A percentile compares a stretch with the other conserved stretches of the same genome.
Conservation (phyloP, 2,888 invertebrate species). For the Dynastes hyllus region DNA sequence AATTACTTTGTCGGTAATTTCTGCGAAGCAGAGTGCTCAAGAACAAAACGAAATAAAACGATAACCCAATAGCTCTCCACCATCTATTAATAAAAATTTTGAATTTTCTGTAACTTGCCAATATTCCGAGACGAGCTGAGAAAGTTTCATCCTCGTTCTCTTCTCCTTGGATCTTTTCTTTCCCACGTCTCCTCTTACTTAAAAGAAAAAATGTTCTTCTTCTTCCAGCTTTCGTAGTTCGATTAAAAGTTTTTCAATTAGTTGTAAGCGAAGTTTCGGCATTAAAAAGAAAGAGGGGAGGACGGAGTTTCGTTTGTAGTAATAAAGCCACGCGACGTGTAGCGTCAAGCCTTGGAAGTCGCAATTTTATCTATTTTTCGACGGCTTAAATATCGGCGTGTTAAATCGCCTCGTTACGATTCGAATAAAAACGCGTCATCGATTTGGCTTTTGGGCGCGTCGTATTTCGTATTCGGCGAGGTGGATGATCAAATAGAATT, state of each 20-base stretch:
- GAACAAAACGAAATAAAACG: neutral
- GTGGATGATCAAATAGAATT: too few species aligned
- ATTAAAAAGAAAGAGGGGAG: conserved; percentile 39
- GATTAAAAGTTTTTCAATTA: conserved; percentile 58
- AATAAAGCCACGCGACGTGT: too few species aligned
- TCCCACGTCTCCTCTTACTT: neutral
- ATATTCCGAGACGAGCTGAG: conserved; percentile 12
- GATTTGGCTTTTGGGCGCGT: too few species aligned
- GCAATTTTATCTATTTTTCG: too few species aligned
- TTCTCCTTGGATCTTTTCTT: neutral
- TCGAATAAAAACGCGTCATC: too few species aligned
- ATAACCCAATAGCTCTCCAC: neutral
- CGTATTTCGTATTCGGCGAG: too few species aligned
- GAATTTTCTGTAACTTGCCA: neutral
- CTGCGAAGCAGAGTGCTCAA: too few species aligned
- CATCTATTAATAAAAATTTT: too few species aligned
- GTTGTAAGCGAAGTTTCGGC: conserved; percentile 53
- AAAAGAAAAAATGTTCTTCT: conserved; percentile 10
- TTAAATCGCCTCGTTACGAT: too few species aligned
- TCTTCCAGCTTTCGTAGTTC: conserved; percentile 40
- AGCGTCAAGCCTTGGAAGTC: too few species aligned
- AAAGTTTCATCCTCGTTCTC: neutral
- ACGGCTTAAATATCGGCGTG: too few species aligned
- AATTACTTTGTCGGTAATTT: too few species aligned
- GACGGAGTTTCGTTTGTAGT: neutral